Percentiles rank a stretch among this genome's conserved stretches.
Conservation (phyloP, 1,140 invertebrate species). For the Pinna nobilis region DNA sequence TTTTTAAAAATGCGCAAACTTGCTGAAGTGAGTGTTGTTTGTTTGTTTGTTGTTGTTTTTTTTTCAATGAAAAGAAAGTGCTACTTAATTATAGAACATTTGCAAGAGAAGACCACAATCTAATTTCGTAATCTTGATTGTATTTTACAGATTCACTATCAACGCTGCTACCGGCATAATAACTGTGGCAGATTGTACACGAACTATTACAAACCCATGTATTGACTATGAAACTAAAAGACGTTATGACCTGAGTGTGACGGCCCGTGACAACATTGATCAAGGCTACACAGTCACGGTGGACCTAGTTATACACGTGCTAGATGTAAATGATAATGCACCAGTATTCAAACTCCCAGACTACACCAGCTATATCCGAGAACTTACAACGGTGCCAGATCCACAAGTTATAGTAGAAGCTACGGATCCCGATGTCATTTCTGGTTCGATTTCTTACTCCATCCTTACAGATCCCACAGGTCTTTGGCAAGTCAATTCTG, state of each 20-base stretch:
- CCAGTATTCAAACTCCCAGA: conserved; percentile 76
- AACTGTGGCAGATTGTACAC: conserved; percentile 85
- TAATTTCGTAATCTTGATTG: neutral
- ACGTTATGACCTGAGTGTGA: conserved; percentile 88
- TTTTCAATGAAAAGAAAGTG: too few relatives aligned
- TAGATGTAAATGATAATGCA: conserved; percentile 91
- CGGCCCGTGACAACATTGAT: conserved; percentile 91
- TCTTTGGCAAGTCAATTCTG: conserved; percentile 47
- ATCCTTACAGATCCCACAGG: conserved; percentile 18
- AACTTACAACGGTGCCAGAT: conserved; percentile 79
- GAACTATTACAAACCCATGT: conserved; percentile 81
- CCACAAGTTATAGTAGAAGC: conserved; percentile 34
- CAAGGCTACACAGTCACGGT: conserved; percentile 82
- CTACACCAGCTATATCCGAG: conserved; percentile 88
- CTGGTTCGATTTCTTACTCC: conserved; percentile 32
- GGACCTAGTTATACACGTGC: conserved; percentile 85
- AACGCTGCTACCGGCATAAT: conserved; percentile 88
- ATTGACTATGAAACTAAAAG: conserved; percentile 91
- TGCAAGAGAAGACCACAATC: too few relatives aligned
- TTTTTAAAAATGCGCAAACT: too few relatives aligned
- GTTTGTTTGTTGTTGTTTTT: too few relatives aligned
- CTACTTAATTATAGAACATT: too few relatives aligned
- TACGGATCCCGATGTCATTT: conserved; percentile 50
- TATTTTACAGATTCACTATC: conserved; percentile 81
- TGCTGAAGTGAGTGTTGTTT: too few relatives aligned